Percentiles rank a stretch among this genome's conserved stretches.
These are phyloP conservation scores for Acromyrmex heyeri DNA, from an alignment of 1,140 invertebrate species.

Conservation along the genomic window DNA sequence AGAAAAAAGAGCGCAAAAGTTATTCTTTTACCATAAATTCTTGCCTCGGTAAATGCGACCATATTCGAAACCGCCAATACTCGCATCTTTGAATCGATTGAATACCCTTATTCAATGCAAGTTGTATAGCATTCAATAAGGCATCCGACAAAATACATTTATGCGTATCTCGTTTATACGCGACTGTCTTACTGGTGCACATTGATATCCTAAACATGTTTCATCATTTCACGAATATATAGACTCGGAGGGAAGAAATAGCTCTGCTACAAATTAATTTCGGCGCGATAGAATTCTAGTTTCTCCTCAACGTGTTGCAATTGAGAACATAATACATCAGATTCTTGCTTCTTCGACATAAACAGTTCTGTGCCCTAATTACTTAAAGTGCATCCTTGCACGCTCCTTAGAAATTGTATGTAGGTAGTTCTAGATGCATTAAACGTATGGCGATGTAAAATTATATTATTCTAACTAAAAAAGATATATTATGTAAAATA, in stretches of 20 bases:
- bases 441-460: not conserved
- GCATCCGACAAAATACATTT: not conserved
- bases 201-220: not conserved
- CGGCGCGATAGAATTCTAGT: not conserved
- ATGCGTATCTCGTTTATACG: not conserved
- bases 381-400: conserved; percentile 24
- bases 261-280: conserved; percentile 23
- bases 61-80: not conserved
- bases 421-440: not conserved
- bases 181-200: no score
- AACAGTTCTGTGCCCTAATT: conserved; percentile 42
- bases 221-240: not conserved
- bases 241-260: not conserved
- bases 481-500: not conserved
- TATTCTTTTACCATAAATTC: conserved; percentile 1
- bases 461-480: not conserved
- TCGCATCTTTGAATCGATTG: not conserved
- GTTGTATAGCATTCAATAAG: not conserved
- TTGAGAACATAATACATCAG: not conserved
- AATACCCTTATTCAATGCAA: not conserved
- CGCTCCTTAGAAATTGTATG: not conserved
- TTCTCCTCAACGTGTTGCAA: not conserved
- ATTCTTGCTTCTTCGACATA: not conserved
- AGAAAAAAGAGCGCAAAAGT: not conserved
- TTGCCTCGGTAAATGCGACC: not conserved